These are phyloP conservation scores for Gambelia wislizenii DNA, from an alignment of 2,797 vertebrate species.

Conservation along the genomic window DNA sequence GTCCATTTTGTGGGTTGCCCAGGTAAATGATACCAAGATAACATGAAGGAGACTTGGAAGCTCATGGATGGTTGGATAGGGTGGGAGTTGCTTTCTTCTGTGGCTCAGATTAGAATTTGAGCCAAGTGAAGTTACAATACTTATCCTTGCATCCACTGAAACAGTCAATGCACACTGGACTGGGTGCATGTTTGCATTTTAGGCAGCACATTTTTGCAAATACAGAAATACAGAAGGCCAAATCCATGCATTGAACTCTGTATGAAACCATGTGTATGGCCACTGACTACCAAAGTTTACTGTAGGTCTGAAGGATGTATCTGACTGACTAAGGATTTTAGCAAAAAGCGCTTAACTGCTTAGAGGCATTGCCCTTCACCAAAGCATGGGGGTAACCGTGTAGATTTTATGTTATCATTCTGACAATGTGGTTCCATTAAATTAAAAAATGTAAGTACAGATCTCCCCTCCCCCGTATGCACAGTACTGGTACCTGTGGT, in stretches of 20 bases:
- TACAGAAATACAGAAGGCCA: too few species aligned
- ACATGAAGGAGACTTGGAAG: neutral
- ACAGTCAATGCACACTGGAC: too few species aligned
- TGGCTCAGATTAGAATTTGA: too few species aligned
- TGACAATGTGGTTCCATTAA: neutral
- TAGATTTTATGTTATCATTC: neutral
- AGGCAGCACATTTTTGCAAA: too few species aligned
- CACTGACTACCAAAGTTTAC: too few species aligned
- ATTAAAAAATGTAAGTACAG: neutral
- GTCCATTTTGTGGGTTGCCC: neutral
- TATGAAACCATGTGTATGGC: too few species aligned
- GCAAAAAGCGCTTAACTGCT: slow-evolving; percentile 50
- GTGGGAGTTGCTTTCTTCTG: neutral
- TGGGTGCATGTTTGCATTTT: too few species aligned
- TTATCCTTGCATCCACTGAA: neutral
- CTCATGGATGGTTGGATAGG: neutral
- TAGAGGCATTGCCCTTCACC: slow-evolving; percentile 37
- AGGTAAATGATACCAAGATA: neutral
- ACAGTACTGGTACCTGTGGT: too few species aligned
- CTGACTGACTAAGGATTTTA: slow-evolving; percentile 52
- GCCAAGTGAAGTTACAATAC: too few species aligned
- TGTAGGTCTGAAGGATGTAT: neutral
- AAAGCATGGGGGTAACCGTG: neutral
- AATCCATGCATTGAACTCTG: too few species aligned
- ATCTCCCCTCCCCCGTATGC: too few species aligned